Evolutionary conservation across 1,140 invertebrate genomes (phyloP), one percentile per base, ranked within the genome.

Genomic region (Drosophila dunni): DNA sequence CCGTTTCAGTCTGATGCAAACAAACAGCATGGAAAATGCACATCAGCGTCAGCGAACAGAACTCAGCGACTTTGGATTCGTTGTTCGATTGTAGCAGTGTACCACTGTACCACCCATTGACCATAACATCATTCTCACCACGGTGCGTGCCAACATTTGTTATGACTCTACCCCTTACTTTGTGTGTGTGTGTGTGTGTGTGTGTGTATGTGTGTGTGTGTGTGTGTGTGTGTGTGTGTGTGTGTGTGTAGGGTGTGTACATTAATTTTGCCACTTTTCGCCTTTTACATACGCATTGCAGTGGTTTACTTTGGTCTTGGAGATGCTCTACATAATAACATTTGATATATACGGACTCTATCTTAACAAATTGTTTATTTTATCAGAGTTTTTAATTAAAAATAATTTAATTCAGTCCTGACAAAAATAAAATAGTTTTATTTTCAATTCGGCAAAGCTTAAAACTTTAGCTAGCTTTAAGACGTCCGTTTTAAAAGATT

Each of bases 221-320:
- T 64, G 24, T 71, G 57, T 74, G 64, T 63, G 50, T 34, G 62
- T 40, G 7, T 67, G 61, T 79, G 64, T 78, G 74, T 64, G 24
- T 29, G 24, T 71, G 57, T 74, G 64, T 64, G 45, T 34, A 57
- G 7, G 63, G 61, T 79, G 64, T 78, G 74, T 64, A 54, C 75
- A 79, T 79, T 79, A 77, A 78, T 79, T 69, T 79, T 79, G 69
- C 74, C 76, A 78, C 69, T 78, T 78, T 69, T 60, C 53, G 75
- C 64, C 57, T 62, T 69, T 78, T 74, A 60, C 68, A 76, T 54
- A 58, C 63, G 77, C 77, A 72, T 36, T 66, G 67, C 62, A 76
- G 42, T 64, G 62, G 62, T 68, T 72, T 73, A 64, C 73, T 60
- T 61, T 46, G 61, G 24, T 46, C 48, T 40, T 3, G 4, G 4